A percentile compares a stretch with the other conserved stretches of the same genome.
These are phyloP conservation scores for Thumatha senex DNA, from an alignment of 2,888 invertebrate genomes.

Conservation along the genomic window DNA sequence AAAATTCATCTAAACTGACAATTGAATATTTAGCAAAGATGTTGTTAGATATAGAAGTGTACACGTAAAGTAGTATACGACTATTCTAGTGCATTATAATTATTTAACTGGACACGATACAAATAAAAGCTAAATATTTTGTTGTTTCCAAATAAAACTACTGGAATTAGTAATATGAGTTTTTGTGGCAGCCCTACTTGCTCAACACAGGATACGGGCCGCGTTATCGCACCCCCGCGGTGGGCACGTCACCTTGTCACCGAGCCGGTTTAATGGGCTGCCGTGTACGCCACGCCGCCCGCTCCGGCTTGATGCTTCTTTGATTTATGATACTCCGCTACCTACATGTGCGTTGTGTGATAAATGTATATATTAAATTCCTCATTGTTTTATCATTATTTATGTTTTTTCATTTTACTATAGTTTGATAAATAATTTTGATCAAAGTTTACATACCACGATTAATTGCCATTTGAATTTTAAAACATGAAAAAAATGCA, in stretches of 20 bases:
- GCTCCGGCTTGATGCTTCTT: constrained; percentile 64
- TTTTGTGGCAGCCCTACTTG: constrained; percentile 29
- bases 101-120: neutral
- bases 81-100: neutral
- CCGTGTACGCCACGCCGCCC: constrained; percentile 60
- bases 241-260: constrained; percentile 78
- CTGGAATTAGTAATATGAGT: constrained; percentile 4
- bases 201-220: constrained; percentile 69
- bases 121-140: neutral
- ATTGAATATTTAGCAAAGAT: no score
- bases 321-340: constrained; percentile 46
- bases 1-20: no score
- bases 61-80: constrained; percentile 1
- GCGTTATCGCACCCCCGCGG: constrained; percentile 72
- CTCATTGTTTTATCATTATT: constrained; percentile 23
- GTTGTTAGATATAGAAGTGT: no score
- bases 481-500: no score
- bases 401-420: neutral
- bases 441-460: neutral
- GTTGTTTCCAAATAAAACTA: neutral
- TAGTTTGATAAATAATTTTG: neutral
- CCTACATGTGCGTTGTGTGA: constrained; percentile 30
- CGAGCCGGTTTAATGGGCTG: constrained; percentile 78
- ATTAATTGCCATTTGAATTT: no score
- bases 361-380: constrained; percentile 39